Evolutionary conservation across 2,888 invertebrate species (phyloP), one percentile per base, ranked within the genome.

Genomic region (Noctua fimbriata): DNA sequence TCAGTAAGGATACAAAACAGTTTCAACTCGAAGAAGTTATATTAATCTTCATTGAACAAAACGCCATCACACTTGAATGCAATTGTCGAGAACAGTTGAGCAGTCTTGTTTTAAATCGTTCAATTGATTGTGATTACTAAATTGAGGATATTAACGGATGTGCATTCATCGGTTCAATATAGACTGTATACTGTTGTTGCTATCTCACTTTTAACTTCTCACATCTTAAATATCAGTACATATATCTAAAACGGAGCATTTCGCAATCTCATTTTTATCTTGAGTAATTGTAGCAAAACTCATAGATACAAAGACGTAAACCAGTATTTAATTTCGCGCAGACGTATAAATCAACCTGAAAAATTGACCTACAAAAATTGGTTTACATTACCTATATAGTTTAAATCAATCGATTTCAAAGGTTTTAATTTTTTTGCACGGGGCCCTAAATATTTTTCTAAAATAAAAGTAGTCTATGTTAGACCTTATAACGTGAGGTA

Each of bases 51-150:
- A 69, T 63, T 74, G 44, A 16, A 63, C 6, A 47, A 36, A 36
- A 36, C 36, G 36, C 32, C 21, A 66, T 32, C n/a, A 28, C 52
- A 47, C 24, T 60, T 47, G 1, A 75, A 47, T 24, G 1, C 60
- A 63, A 84, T 71, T 79, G 63, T 5, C 18, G 12, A 28, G 32
- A 69, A 14, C 32, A 70, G 24, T 74, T 73, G 28, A 73, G 41
- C 7, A 28, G 24, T 71, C 32, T 74, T 63, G 28, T 72, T 58
- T 65, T 66, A 66, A 60, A 60, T 76, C 55, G 49, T 71, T 71
- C 70, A 79, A 85, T 79, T 83, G 60, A 65, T 85, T 69, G 32
- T 73, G 12, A 47, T 44, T n/a, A 70, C 24, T 14, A 47, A 69
- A 72, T 81, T 60, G 24, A 73, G 21, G 21, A 52, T 28, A 74